phyloP scores from a whole-genome alignment of 92 coral and sea anemone genomes.

The Desmophyllum pertusum region DNA sequence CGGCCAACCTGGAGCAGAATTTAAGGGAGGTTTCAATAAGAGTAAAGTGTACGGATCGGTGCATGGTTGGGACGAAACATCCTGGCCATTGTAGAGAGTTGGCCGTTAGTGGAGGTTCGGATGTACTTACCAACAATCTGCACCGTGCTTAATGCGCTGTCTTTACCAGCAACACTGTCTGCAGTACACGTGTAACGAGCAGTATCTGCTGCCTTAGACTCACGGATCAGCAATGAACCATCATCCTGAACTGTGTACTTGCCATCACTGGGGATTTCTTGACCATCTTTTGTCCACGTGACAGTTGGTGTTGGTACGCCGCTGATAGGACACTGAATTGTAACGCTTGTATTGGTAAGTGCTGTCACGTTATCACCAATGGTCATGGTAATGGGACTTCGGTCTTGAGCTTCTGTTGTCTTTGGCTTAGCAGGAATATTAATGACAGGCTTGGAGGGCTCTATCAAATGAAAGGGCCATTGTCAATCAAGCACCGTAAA shows the following conservation, averaged over 20 bases:
- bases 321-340: slow-evolving; percentile 58
- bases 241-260: slow-evolving; percentile 35
- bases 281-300: slow-evolving; percentile 67
- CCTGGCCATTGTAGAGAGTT: too few species aligned
- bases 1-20: too few species aligned
- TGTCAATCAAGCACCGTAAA: neutral
- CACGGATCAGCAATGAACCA: slow-evolving; percentile 22
- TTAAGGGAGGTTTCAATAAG: too few species aligned
- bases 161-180: slow-evolving; percentile 49
- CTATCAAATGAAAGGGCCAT: neutral
- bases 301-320: slow-evolving; percentile 77
- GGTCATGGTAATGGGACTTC: slow-evolving; percentile 42
- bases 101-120: too few species aligned
- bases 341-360: slow-evolving; percentile 63
- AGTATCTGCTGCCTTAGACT: slow-evolving; percentile 8
- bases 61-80: too few species aligned
- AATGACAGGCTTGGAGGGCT: neutral
- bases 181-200: slow-evolving; percentile 62
- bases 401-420: slow-evolving; percentile 34
- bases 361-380: slow-evolving; percentile 67
- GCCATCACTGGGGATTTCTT: slow-evolving; percentile 16
- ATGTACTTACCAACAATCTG: slow-evolving; percentile 55
- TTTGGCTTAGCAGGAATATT: neutral
- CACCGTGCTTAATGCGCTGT: slow-evolving; percentile 40
- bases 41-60: too few species aligned